Evolutionary conservation across 2,888 invertebrate species (phyloP).

Genomic region (Saturnia pavonia): DNA sequence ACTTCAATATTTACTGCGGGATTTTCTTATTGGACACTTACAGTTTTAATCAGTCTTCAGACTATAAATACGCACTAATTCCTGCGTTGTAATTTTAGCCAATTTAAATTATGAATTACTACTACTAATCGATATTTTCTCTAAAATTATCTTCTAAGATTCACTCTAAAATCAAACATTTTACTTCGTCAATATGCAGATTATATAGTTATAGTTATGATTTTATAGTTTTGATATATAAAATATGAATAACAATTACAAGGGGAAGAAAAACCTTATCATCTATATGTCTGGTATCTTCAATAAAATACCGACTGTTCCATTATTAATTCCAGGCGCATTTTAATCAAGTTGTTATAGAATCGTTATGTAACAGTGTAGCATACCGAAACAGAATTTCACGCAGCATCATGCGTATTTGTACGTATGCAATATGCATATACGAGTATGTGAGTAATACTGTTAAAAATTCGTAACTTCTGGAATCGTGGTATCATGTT

Average conservation of each 20-base stretch:
- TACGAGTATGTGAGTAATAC: conserved; percentile 34
- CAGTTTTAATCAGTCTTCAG: no score
- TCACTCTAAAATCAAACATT: no score
- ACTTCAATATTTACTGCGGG: background rate
- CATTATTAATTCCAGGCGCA: background rate
- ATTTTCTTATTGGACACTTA: background rate
- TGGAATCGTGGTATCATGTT: conserved; percentile 35
- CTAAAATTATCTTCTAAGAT: no score
- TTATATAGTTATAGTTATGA: no score
- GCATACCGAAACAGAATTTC: conserved; percentile 26
- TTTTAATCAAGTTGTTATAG: background rate
- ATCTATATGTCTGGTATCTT: background rate
- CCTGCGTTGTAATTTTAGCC: no score
- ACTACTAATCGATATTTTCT: no score
- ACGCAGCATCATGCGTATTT: conserved; percentile 33
- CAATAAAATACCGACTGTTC: background rate
- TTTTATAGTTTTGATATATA: no score
- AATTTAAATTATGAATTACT: no score
- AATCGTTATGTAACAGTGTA: conserved; percentile 19
- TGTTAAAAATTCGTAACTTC: conserved; percentile 36
- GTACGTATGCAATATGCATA: conserved; percentile 13
- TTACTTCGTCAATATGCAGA: no score
- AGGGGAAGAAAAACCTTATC: no score
- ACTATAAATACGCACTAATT: no score
- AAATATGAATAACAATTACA: no score